Base-by-base conservation (phyloP, 92 coral and sea anemone species). In the Montipora capitata region DNA sequence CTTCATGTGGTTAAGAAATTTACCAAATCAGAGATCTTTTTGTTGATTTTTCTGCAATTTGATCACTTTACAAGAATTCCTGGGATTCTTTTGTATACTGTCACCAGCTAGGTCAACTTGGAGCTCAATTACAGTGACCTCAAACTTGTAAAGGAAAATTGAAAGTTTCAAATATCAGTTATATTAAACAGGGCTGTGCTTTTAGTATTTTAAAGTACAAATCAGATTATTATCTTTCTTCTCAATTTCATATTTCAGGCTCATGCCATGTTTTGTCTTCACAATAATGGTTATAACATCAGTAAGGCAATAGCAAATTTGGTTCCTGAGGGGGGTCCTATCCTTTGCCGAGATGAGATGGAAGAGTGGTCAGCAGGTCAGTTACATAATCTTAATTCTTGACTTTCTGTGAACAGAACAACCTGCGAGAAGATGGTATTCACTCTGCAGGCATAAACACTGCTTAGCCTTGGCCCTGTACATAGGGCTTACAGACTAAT, bases 351-450 rank as follows among this genome's bases (percentile, higher is more conserved):
- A 48, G 99, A 98, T 65, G 99, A 98, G 77, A 98, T 98, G 99
- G 99, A 96, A 67, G 99, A 96, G 68, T 98, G 99, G 99, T 98
- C 99, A 7, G 98, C 99, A 89, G 99, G 99, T 98, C 63, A 16
- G 94, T 80, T 17, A 35, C 45, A n/a, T 27, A 40, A 8, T 45
- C 10, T 5, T 20, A 3, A 27, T 27, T 27, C 35, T 27, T 27
- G 35, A 27, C 35, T 27, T 27, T 27, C 35, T 27, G 35, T 27
- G 35, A 27, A 27, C 35, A 27, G 35, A 27, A 27, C 35, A 27
- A 27, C 35, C 1, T 27, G 35, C 35, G 2, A 27, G 35, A 27
- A 27, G 35, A 27, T 27, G 35, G 2, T 27, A 27, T 27, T 27
- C 35, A 27, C 35, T 27, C 35, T 27, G 35, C 35, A 27, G 35